Evolutionary conservation across 2,113 vertebrate genomes (phyloP).

Genomic region (Caloenas nicobarica): DNA sequence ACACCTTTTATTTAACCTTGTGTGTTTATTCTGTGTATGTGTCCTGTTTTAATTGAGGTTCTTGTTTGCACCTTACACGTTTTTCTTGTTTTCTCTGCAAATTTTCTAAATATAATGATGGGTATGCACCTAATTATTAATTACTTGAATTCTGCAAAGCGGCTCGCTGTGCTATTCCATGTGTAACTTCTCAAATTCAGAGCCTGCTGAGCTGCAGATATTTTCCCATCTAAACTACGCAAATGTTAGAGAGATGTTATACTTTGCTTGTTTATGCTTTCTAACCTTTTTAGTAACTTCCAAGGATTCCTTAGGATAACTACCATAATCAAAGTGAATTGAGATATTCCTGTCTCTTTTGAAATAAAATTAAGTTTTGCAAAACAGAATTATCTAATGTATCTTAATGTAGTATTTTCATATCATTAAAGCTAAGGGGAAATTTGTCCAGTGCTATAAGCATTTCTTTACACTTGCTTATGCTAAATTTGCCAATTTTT

Average conservation of each 20-base stretch:
- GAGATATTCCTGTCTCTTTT: background rate
- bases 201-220: background rate
- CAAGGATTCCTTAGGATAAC: background rate
- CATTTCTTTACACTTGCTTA: background rate
- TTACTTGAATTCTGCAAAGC: background rate
- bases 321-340: background rate
- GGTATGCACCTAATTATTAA: background rate
- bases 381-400: background rate
- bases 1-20: background rate
- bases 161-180: background rate
- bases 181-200: background rate
- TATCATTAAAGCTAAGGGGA: background rate
- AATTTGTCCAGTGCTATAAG: background rate
- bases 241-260: fast-evolving
- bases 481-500: background rate
- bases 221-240: background rate
- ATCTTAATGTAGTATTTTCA: background rate
- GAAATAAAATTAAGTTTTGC: background rate
- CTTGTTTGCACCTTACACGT: background rate
- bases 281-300: background rate
- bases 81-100: background rate
- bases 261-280: background rate
- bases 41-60: background rate
- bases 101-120: background rate
- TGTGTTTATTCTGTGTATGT: background rate